These are phyloP conservation scores for Fulmarus glacialis DNA, from an alignment of 2,113 vertebrate genomes.

Conservation along the genomic window DNA sequence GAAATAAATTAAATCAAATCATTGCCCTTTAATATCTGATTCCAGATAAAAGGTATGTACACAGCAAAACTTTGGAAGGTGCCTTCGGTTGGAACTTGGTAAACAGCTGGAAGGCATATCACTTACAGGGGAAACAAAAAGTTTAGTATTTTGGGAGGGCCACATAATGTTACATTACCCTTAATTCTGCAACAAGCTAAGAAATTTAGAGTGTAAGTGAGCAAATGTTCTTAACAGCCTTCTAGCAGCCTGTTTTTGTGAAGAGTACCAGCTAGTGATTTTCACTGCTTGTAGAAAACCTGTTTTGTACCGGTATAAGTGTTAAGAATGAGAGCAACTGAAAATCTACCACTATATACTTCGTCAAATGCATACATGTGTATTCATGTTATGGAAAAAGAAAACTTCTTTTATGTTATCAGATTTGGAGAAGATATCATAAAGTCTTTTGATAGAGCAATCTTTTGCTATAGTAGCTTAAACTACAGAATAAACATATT, in stretches of 20 bases:
- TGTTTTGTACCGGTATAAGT: neutral
- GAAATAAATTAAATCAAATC: neutral
- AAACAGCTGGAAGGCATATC: neutral
- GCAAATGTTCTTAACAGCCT: neutral
- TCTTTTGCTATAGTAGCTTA: neutral
- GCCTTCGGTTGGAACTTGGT: neutral
- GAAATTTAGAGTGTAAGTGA: neutral
- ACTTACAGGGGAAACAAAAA: neutral
- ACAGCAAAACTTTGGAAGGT: neutral
- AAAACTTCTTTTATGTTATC: neutral
- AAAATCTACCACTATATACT: neutral
- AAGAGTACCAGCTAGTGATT: neutral
- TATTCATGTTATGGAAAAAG: neutral
- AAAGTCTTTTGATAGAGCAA: constrained; percentile 5
- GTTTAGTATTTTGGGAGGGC: neutral
- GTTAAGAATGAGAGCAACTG: neutral
- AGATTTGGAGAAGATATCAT: neutral
- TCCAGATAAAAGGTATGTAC: neutral
- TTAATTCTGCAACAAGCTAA: neutral
- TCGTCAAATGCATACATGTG: neutral
- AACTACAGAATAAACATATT: neutral
- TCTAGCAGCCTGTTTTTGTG: neutral
- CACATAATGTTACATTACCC: neutral
- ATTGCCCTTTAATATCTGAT: neutral
- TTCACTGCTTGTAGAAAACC: neutral